Evolutionary conservation across 2,888 invertebrate genomes (phyloP).

Genomic region (Cenopis cana): DNA sequence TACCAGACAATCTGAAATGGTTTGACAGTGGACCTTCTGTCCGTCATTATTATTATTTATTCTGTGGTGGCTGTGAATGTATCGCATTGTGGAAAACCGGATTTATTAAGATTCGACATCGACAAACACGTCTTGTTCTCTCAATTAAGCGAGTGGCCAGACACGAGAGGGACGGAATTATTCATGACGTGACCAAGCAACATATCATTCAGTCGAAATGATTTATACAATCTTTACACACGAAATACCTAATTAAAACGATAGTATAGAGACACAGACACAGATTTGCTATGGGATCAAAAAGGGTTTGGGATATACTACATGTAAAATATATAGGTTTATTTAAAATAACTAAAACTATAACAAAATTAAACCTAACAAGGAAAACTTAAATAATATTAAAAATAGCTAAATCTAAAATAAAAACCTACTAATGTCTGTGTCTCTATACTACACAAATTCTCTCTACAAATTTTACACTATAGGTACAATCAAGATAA

Average conservation of each 20-base stretch:
- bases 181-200: conserved; percentile 71
- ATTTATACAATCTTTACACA: conserved; percentile 54
- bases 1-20: neutral
- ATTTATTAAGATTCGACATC: conserved; percentile 66
- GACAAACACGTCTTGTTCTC: conserved; percentile 71
- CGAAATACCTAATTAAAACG: conserved; percentile 47
- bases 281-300: too few relatives aligned
- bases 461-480: too few relatives aligned
- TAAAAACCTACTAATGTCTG: too few relatives aligned
- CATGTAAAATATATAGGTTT: too few relatives aligned
- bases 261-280: too few relatives aligned
- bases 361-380: too few relatives aligned
- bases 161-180: conserved; percentile 71
- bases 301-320: too few relatives aligned
- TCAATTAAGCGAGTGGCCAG: conserved; percentile 77
- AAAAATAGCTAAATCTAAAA: too few relatives aligned
- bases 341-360: too few relatives aligned
- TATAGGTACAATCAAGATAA: too few relatives aligned
- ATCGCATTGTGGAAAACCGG: conserved; percentile 50
- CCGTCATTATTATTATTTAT: neutral
- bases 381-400: too few relatives aligned
- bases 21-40: neutral
- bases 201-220: conserved; percentile 63
- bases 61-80: conserved; percentile 32
- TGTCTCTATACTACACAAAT: too few relatives aligned